Conservation (phyloP, 2,888 invertebrate species). For the Mamestra brassicae region DNA sequence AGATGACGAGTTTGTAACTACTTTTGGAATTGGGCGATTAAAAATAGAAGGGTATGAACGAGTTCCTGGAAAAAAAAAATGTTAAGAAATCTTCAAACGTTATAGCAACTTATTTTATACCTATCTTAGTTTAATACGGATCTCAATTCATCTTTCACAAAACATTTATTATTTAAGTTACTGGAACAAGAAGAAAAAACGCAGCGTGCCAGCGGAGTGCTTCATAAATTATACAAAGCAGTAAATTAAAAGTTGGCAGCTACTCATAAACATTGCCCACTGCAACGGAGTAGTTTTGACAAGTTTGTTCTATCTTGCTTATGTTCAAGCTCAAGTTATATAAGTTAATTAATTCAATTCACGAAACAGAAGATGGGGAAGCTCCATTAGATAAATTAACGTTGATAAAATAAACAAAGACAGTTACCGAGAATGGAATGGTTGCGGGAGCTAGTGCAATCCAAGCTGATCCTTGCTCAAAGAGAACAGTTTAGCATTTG, state of each 20-base stretch:
- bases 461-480: slow-evolving; percentile 37
- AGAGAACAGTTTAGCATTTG: slow-evolving; percentile 52
- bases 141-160: slow-evolving; percentile 39
- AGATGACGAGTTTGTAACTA: slow-evolving; percentile 24
- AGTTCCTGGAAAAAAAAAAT: slow-evolving; percentile 7
- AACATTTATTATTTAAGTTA: slow-evolving; percentile 54
- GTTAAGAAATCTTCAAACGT: slow-evolving; percentile 17
- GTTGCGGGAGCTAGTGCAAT: slow-evolving; percentile 17
- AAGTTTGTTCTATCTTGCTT: slow-evolving; percentile 48
- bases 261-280: slow-evolving; percentile 53
- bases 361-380: slow-evolving; percentile 23
- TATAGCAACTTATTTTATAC: slow-evolving; percentile 19
- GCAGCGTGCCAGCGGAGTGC: slow-evolving; percentile 48
- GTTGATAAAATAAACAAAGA: slow-evolving; percentile 31
- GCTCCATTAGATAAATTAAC: slow-evolving; percentile 24
- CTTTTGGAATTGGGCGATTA: slow-evolving; percentile 33
- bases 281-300: slow-evolving; percentile 59
- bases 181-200: slow-evolving; percentile 48
- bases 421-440: slow-evolving; percentile 17
- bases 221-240: slow-evolving; percentile 66
- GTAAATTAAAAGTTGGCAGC: slow-evolving; percentile 69
- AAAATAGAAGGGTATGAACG: slow-evolving; percentile 20
- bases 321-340: slow-evolving; percentile 32
- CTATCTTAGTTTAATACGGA: slow-evolving; percentile 31
- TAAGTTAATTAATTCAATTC: slow-evolving; percentile 53